These are phyloP conservation scores for Microchirus variegatus DNA, from an alignment of 2,797 vertebrate species.

Conservation along the genomic window DNA sequence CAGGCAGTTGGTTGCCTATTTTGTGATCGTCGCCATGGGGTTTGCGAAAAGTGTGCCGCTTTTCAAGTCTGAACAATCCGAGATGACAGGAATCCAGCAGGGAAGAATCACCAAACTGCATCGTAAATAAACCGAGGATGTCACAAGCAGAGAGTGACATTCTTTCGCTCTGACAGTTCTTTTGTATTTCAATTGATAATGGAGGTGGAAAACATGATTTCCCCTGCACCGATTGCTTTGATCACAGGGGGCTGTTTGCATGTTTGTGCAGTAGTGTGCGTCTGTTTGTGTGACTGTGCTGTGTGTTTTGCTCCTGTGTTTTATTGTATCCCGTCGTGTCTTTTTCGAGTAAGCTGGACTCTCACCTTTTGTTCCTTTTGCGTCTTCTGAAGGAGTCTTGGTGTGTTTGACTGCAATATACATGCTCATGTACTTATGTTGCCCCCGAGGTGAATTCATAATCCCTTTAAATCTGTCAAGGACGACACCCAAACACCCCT, in stretches of 20 bases:
- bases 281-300: neutral
- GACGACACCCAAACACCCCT: too few relatives aligned
- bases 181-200: slow-evolving; percentile 5
- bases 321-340: too few relatives aligned
- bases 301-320: too few relatives aligned
- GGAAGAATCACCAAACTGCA: neutral
- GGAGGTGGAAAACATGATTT: slow-evolving; percentile 1
- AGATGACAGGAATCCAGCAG: neutral
- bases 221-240: neutral
- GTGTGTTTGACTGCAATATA: too few relatives aligned
- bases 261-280: neutral
- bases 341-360: too few relatives aligned
- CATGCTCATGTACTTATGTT: too few relatives aligned
- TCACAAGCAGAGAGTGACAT: neutral
- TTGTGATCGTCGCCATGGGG: neutral
- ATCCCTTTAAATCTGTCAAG: too few relatives aligned
- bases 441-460: too few relatives aligned
- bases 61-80: neutral
- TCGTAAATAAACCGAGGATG: too few relatives aligned
- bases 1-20: neutral
- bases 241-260: neutral
- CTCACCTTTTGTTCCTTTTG: too few relatives aligned
- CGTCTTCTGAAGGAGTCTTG: too few relatives aligned
- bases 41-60: too few relatives aligned
- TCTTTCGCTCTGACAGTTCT: neutral